These are phyloP conservation scores for Erebia ligea DNA, from an alignment of 2,888 invertebrate genomes.

Conservation along the genomic window DNA sequence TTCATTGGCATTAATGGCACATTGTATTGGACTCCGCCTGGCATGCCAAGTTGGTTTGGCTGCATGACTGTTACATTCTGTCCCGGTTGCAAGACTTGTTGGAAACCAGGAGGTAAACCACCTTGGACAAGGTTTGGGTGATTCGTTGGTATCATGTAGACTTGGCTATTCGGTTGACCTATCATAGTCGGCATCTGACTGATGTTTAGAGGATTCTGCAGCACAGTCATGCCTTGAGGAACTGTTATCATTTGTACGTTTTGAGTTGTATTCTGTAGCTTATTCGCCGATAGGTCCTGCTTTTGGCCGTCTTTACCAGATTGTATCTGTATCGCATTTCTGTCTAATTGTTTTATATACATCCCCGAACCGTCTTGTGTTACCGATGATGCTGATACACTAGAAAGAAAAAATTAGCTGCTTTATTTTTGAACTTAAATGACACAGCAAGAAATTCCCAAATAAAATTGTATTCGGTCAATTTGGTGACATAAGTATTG, in stretches of 20 bases:
- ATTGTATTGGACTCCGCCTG: conserved; percentile 73
- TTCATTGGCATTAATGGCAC: conserved; percentile 76
- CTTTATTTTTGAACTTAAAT: too few species aligned
- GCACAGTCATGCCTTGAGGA: conserved; percentile 75
- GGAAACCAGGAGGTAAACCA: conserved; percentile 63
- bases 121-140: conserved; percentile 68
- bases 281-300: conserved; percentile 62
- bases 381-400: conserved; percentile 66
- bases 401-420: conserved; percentile 42
- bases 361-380: conserved; percentile 70
- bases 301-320: conserved; percentile 69
- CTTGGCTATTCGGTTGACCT: conserved; percentile 74
- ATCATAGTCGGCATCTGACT: conserved; percentile 70
- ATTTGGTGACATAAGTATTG: too few species aligned
- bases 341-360: conserved; percentile 76
- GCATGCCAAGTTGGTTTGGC: conserved; percentile 72
- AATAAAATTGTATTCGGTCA: too few species aligned
- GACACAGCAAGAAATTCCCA: too few species aligned
- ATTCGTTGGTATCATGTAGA: conserved; percentile 77
- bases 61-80: conserved; percentile 79
- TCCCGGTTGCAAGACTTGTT: conserved; percentile 69
- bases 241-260: conserved; percentile 79
- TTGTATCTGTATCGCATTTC: conserved; percentile 74
- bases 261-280: conserved; percentile 67
- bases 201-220: conserved; percentile 73